Evolutionary conservation across 2,113 vertebrate genomes (phyloP).

Genomic region (Oenanthe melanoleuca): DNA sequence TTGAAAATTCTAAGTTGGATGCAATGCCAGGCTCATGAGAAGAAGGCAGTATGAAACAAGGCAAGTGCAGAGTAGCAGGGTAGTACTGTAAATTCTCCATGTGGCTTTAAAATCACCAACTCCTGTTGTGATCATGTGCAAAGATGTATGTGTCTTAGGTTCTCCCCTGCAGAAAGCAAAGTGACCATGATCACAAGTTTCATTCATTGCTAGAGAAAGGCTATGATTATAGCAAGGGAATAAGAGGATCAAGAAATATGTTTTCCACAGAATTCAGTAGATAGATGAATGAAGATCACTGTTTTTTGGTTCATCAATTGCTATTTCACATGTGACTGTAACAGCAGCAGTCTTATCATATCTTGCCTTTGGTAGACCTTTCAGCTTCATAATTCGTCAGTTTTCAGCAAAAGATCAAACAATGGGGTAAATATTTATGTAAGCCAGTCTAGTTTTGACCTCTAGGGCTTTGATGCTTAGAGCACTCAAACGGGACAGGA

Average conservation of each 20-base stretch:
- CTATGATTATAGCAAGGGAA: not conserved
- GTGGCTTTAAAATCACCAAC: not conserved
- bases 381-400: not conserved
- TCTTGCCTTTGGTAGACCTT: not conserved
- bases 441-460: not conserved
- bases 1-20: not conserved
- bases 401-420: conserved; percentile 14
- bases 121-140: not conserved
- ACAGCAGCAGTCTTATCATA: not conserved
- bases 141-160: not conserved
- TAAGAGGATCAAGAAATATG: not conserved
- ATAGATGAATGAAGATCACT: not conserved
- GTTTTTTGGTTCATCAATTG: not conserved
- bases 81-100: not conserved
- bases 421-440: not conserved
- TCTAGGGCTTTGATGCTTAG: not conserved
- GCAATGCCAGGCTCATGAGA: not conserved
- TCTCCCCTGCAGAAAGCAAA: not conserved
- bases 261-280: not conserved
- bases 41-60: not conserved
- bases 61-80: not conserved
- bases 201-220: not conserved
- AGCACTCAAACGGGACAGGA: rapidly evolving
- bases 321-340: not conserved
- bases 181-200: not conserved